Base-by-base conservation (phyloP, 2,888 invertebrate genomes). In the Troides oblongomaculatus region DNA sequence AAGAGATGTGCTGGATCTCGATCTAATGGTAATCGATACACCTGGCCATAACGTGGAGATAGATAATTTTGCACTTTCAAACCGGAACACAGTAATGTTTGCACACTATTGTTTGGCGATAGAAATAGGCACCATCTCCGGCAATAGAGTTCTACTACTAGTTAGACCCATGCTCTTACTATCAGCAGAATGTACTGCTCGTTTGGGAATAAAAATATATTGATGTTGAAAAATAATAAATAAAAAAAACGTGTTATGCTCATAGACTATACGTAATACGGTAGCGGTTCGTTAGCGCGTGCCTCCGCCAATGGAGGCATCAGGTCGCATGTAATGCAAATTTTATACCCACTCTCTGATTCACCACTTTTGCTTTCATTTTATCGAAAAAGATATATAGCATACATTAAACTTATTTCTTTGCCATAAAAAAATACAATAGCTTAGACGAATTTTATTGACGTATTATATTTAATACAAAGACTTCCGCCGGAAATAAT, bases 221-320 rank as follows among this genome's bases (percentile, higher is more conserved):
- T 18, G 14, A 53, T 18, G 7, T 21, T 57, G 5, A 18, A n/a
- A 57, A 21, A 8, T 56, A 6, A 21, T 4, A 17, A 1, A 56
- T n/a, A 2, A 23, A 57, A 57, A 25, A 25, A 59, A 14, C 8
- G 50, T 66, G 10, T 58, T 72, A 66, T 72, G 79, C 88, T 87
- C 84, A 77, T 77, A 71, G 80, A 68, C 76, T 85, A 84, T 66
- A 85, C 81, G 89, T 89, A 88, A 78, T 78, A 73, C 84, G 62
- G 89, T 86, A 78, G 88, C 85, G 70, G 68, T 43, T 71, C 71
- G 71, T 74, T 75, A 76, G 77, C 80, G 74, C 80, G 70, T 73
- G 73, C 75, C 50, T 58, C 59, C 53, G 50, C 81, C 77, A 83
- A 81, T 82, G 82, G 80, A 72, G 78, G 77, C 76, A 75, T 75